Evolutionary conservation across 1,140 invertebrate species (phyloP), one percentile per base, ranked within the genome.

Genomic region (Odontomachus brunneus): DNA sequence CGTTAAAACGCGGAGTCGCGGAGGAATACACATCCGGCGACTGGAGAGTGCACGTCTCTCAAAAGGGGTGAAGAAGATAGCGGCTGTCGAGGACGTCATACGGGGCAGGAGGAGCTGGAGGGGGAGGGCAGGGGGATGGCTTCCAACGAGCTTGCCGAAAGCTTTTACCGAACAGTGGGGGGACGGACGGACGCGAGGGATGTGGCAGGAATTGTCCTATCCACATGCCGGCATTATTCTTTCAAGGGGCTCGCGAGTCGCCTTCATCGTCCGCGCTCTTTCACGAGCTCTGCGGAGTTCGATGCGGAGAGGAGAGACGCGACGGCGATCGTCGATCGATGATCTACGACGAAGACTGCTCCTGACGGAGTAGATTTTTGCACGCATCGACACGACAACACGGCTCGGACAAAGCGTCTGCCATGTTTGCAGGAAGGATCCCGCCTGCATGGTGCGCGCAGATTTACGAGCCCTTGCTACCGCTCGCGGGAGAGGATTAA

Each of bases 221-320:
- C 66, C 87, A 87, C 38, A 66, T 44, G 62, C 38, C 48, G 72
- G 71, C 83, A 88, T 89, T 88, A 84, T 88, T 88, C 87, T 86
- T 86, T 89, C 81, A 60, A 88, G 84, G 14, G 69, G 53, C 80
- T 87, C 57, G 82, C 75, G 74, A 81, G 72, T 76, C 62, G 53
- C 38, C 69, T 75, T 83, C 81, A 63, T 82, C 82, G 65, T 48
- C n/a, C 73, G 38, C 55, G 73, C 78, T 11, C 38, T 87, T 85
- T 85, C 75, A 87, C 76, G 63, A 48, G 24, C 71, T 72, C n/a
- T n/a, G n/a, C n/a, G n/a, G n/a, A n/a, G n/a, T n/a, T 48, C 1
- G 67, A 59, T 75, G 86, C 66, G 84, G 83, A 65, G 15, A 44
- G 38, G 44, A 24, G 38, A 83, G 71, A 65, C 38, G 51, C 14